Conservation (phyloP, 2,888 invertebrate genomes). For the Morpho helenor region DNA sequence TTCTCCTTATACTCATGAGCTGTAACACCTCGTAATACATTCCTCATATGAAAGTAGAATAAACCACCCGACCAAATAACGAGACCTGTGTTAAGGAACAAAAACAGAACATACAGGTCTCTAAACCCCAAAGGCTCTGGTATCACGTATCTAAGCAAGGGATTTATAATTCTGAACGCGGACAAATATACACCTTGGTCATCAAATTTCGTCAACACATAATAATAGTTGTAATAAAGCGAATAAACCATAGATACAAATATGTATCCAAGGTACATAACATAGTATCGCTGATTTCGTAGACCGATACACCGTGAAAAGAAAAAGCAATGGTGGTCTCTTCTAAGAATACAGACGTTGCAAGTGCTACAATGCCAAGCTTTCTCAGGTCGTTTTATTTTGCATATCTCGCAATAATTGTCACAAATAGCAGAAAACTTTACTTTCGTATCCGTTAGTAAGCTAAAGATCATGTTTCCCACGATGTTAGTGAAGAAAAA, state of each 20-base stretch:
- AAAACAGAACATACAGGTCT: slow-evolving; percentile 44
- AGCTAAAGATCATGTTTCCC: slow-evolving; percentile 52
- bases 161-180: slow-evolving; percentile 40
- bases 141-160: slow-evolving; percentile 36
- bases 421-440: slow-evolving; percentile 27
- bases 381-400: slow-evolving; percentile 83
- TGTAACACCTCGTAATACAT: slow-evolving; percentile 74
- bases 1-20: slow-evolving; percentile 60
- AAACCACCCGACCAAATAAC: slow-evolving; percentile 40
- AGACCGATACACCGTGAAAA: slow-evolving; percentile 91
- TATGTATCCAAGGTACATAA: slow-evolving; percentile 85
- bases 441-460: slow-evolving; percentile 42
- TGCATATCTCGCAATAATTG: slow-evolving; percentile 86
- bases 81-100: slow-evolving; percentile 41
- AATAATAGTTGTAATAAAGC: slow-evolving; percentile 82
- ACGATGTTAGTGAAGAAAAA: slow-evolving; percentile 50
- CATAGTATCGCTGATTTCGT: slow-evolving; percentile 88
- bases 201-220: slow-evolving; percentile 66
- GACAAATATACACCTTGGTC: slow-evolving; percentile 36
- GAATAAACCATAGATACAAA: slow-evolving; percentile 83
- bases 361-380: slow-evolving; percentile 93
- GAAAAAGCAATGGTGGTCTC: slow-evolving; percentile 93
- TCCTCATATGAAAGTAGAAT: slow-evolving; percentile 55
- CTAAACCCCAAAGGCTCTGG: slow-evolving; percentile 35
- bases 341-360: slow-evolving; percentile 86